phyloP scores from a whole-genome alignment of 2,797 vertebrate genomes.

The Gambelia wislizenii region DNA sequence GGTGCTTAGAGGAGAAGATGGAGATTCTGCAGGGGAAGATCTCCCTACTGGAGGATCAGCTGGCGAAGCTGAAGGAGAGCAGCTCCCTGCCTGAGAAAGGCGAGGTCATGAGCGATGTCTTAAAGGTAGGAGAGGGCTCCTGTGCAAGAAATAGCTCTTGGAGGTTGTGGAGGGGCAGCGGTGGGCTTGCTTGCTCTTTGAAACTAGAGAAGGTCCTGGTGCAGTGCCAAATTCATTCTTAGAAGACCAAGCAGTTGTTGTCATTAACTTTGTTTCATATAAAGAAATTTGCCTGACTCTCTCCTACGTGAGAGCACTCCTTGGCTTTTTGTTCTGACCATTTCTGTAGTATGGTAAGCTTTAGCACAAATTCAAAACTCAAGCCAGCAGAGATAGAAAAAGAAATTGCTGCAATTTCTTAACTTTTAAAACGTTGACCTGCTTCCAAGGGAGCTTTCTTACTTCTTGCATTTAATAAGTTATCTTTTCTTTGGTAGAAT shows the following conservation, averaged over 20 bases:
- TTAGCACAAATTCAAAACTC: not conserved
- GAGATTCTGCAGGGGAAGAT: conserved; percentile 93
- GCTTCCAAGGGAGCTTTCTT: not conserved
- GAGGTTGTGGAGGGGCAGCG: fast-evolving
- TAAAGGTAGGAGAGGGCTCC: conserved; percentile 83
- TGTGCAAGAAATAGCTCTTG: not conserved
- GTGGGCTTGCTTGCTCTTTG: not conserved
- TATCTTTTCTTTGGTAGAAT: no score
- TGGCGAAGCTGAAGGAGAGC: conserved; percentile 74
- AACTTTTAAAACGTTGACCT: not conserved
- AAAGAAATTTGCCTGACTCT: not conserved
- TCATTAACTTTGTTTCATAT: no score
- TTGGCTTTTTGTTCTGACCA: not conserved
- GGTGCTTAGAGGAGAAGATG: conserved; percentile 86
- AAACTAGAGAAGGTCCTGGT: fast-evolving
- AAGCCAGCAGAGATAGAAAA: not conserved
- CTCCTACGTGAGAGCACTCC: not conserved
- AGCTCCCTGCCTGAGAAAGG: conserved; percentile 82
- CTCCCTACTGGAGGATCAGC: conserved; percentile 88
- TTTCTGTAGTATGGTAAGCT: not conserved
- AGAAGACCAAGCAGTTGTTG: not conserved
- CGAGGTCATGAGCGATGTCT: conserved; percentile 89
- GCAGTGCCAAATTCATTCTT: not conserved
- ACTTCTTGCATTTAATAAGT: no score
- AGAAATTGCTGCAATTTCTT: no score